Conservation (phyloP, 30 jellyfish, hydroid and myxozoan genomes). For the Aurelia coerulea region DNA sequence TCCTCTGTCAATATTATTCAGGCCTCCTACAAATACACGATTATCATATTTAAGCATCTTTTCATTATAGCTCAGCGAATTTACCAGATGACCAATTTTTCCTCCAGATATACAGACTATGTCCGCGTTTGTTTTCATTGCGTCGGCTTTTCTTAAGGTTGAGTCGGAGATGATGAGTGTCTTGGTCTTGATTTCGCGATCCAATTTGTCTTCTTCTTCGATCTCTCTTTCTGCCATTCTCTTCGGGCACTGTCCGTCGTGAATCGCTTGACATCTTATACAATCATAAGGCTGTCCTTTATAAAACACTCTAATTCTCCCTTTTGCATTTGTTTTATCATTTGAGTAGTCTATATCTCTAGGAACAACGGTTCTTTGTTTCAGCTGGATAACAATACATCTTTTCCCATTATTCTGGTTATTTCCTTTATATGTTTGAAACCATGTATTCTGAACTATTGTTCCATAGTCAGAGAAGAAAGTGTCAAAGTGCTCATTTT, state of each 20-base stretch:
- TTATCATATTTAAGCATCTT: background rate
- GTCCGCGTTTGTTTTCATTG: background rate
- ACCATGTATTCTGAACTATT: too few species aligned
- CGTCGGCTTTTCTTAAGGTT: constrained; percentile 1
- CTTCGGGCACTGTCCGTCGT: background rate
- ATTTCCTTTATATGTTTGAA: too few species aligned
- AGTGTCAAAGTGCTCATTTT: too few species aligned
- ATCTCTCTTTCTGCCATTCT: background rate
- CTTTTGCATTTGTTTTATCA: too few species aligned
- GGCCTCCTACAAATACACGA: background rate
- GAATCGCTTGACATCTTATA: background rate
- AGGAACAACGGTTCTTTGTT: too few species aligned
- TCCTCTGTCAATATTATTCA: background rate
- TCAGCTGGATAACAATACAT: too few species aligned
- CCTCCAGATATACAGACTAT: constrained; percentile 1
- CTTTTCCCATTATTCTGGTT: too few species aligned
- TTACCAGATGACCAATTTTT: constrained; percentile 6
- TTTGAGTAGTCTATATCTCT: too few species aligned
- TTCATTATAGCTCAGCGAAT: background rate
- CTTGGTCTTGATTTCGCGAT: background rate
- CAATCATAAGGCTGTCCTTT: constrained; percentile 3
- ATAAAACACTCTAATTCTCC: background rate
- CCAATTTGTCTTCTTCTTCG: background rate
- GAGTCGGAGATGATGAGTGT: constrained; percentile 2
- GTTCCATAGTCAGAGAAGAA: too few species aligned